phyloP scores from a whole-genome alignment of 2,113 vertebrate species.

The Pterophyllum scalare region DNA sequence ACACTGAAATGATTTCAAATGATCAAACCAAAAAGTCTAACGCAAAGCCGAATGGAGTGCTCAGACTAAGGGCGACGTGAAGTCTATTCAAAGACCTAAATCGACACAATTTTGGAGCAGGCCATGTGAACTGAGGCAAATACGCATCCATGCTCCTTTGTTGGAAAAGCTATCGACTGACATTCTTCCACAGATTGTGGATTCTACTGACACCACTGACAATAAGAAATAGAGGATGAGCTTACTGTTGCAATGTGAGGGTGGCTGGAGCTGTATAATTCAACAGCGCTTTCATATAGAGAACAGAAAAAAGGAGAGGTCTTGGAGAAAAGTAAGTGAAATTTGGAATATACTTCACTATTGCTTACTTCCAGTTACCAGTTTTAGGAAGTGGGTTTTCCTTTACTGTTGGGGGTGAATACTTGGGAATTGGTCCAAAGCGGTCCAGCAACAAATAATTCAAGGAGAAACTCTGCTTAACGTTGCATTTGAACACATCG shows the following conservation, averaged over 20 bases:
- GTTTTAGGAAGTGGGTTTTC: not conserved
- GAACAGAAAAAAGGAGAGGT: not conserved
- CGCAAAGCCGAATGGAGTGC: rapidly evolving
- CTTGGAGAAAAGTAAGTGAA: not conserved
- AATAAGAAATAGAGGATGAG: not conserved
- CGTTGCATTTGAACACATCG: not conserved
- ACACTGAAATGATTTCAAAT: not conserved
- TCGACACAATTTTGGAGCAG: not conserved
- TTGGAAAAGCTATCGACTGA: not conserved
- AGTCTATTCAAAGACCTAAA: not conserved
- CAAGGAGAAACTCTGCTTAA: not conserved
- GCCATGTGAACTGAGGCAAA: not conserved
- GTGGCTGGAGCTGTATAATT: not conserved
- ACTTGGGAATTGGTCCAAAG: too few relatives aligned
- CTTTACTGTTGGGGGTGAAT: not conserved
- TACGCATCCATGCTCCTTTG: not conserved
- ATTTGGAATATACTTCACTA: not conserved
- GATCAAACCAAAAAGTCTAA: not conserved
- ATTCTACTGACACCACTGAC: not conserved
- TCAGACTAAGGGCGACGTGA: not conserved
- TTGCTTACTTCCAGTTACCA: not conserved
- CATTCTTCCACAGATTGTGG: not conserved
- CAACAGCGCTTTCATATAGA: not conserved
- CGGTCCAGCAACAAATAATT: not conserved
- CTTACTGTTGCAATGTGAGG: not conserved